Evolutionary conservation across 2,113 vertebrate species (phyloP), one percentile per base, ranked within the genome.

Genomic region (Zosterops lateralis): DNA sequence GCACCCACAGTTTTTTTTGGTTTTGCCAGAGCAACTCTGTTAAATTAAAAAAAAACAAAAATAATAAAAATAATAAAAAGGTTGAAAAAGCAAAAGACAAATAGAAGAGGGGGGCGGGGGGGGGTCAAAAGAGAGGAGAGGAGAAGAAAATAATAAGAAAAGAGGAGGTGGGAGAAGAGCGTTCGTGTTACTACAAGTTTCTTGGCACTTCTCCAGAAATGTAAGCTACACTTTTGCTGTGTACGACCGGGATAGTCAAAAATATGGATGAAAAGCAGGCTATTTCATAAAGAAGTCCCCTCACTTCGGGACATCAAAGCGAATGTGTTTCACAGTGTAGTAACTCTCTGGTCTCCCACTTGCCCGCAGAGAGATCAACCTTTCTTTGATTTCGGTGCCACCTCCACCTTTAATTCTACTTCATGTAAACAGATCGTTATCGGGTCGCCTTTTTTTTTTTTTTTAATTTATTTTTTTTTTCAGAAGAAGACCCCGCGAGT

Each of bases 381-480:
- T 75, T 90, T 82, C 96, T 98, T 96, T 96, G 95, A 97, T 97
- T 97, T 94, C 47, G 17, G 78, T 91, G 90, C 92, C 96, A 97
- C 93, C 96, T 95, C 93, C 54, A 90, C 93, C 96, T 96, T 94
- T 91, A 92, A 88, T 95, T 95, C 84, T 51, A 84, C 81, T 45
- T 82, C 95, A 79, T 91, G 94, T 96, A 98, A 98, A 96, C 94
- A 97, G 96, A 97, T 97, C 90, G 80, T 95, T 95, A 95, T 97
- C 93, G 15, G 26, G 66, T 62, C 5, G 72, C 48, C 36, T 76
- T 22, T 22, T 26, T 71, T 81, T 38, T 29, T 24, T 65, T 44
- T 66, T 45, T 58, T 25, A 24, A 74, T 64, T 17, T 44, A 32
- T 65, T 66, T 40, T 58, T 58, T 47, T 54, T 6, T 36, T 53